These are phyloP conservation scores for Abramis brama DNA, from an alignment of 2,113 vertebrate species.

Conservation along the genomic window DNA sequence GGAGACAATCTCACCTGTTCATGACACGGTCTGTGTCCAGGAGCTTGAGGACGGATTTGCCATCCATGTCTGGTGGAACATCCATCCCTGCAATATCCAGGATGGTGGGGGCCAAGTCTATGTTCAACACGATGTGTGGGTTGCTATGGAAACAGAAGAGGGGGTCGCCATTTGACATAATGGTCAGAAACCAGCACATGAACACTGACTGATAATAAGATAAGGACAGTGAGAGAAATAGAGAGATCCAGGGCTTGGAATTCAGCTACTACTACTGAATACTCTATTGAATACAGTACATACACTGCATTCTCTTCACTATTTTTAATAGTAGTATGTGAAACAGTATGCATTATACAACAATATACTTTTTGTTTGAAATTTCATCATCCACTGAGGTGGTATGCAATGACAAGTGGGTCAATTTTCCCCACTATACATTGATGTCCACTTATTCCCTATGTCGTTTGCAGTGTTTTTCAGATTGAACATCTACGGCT, in stretches of 20 bases:
- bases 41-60: slow-evolving; percentile 89
- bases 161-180: slow-evolving; percentile 17
- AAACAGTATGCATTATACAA: not conserved
- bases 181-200: slow-evolving; percentile 24
- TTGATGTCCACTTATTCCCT: not conserved
- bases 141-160: slow-evolving; percentile 75
- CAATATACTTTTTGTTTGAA: not conserved
- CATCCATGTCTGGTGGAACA: slow-evolving; percentile 93
- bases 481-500: not conserved
- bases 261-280: not conserved
- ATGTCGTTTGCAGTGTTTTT: not conserved
- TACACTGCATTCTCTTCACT: not conserved
- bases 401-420: not conserved
- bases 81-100: slow-evolving; percentile 95
- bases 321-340: not conserved
- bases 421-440: not conserved
- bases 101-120: slow-evolving; percentile 95
- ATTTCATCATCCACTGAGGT: not conserved
- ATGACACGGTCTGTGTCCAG: slow-evolving; percentile 85
- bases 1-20: slow-evolving; percentile 79
- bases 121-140: slow-evolving; percentile 94
- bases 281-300: not conserved
- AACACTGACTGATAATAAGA: not conserved
- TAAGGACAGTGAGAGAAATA: not conserved
- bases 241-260: not conserved